These are phyloP conservation scores for Spodoptera frugiperda DNA, from an alignment of 1,140 invertebrate species.

Conservation along the genomic window DNA sequence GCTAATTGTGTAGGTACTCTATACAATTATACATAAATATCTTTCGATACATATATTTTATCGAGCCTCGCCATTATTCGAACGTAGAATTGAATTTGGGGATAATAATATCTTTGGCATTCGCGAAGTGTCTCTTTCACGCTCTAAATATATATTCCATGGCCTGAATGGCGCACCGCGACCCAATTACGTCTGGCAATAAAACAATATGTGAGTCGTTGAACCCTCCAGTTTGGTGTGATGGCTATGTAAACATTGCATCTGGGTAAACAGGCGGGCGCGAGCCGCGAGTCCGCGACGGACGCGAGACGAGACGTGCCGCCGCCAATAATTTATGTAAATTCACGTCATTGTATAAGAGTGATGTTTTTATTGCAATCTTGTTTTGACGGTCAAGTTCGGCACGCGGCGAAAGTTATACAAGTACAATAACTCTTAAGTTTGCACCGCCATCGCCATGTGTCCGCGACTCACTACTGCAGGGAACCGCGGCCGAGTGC, in stretches of 20 bases:
- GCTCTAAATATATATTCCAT: constrained; percentile 64
- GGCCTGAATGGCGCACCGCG: constrained; percentile 66
- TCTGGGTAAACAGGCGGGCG: constrained; percentile 67
- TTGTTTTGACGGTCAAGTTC: constrained; percentile 84
- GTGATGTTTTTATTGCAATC: constrained; percentile 80
- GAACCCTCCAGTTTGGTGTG: constrained; percentile 72
- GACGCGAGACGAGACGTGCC: constrained; percentile 64
- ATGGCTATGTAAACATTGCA: constrained; percentile 81
- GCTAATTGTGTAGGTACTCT: constrained; percentile 23
- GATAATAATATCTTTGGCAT: constrained; percentile 51
- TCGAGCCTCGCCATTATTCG: neutral
- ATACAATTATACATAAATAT: too few species aligned
- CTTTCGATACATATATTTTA: neutral
- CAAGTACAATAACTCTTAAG: constrained; percentile 71
- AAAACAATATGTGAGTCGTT: constrained; percentile 81
- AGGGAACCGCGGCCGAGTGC: neutral
- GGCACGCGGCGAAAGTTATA: constrained; percentile 75
- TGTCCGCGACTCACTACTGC: neutral
- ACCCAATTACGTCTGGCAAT: constrained; percentile 81
- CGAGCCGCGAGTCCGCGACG: constrained; percentile 46
- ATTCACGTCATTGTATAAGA: constrained; percentile 82
- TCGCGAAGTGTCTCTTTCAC: constrained; percentile 50
- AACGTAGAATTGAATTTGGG: constrained; percentile 29
- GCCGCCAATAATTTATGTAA: constrained; percentile 85
- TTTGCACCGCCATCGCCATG: constrained; percentile 43